A percentile compares a stretch with the other conserved stretches of the same genome.
These are phyloP conservation scores for Thalassarche chlororhynchos DNA, from an alignment of 2,113 vertebrate species.

Conservation along the genomic window DNA sequence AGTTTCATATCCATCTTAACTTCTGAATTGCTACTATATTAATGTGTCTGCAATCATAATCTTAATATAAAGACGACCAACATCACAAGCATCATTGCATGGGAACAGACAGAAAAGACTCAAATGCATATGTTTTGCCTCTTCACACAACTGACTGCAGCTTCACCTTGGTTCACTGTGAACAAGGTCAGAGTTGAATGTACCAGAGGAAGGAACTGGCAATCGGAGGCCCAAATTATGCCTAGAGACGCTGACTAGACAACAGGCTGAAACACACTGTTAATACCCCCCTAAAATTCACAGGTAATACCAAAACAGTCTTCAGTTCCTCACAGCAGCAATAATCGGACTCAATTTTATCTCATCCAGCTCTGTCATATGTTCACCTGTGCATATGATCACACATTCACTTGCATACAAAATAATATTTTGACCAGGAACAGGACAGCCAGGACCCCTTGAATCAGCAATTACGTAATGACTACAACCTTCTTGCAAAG, in stretches of 20 bases:
- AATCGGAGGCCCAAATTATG: neutral
- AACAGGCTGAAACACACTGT: neutral
- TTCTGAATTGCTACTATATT: neutral
- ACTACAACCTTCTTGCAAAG: neutral
- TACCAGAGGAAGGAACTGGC: neutral
- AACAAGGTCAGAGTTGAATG: neutral
- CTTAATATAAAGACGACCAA: neutral
- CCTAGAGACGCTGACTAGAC: neutral
- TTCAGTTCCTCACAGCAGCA: neutral
- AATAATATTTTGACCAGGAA: neutral
- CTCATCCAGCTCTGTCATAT: neutral
- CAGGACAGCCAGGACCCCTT: neutral
- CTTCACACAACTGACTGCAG: neutral
- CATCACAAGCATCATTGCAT: neutral
- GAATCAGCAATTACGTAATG: neutral
- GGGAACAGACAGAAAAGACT: neutral
- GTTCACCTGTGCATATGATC: neutral
- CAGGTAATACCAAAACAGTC: neutral
- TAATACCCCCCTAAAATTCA: neutral
- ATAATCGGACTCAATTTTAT: neutral
- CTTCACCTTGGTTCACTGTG: neutral
- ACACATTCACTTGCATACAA: neutral
- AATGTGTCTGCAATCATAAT: neutral
- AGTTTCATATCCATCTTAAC: neutral
- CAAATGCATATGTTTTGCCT: neutral